Evolutionary conservation across 2,113 vertebrate genomes (phyloP).

Genomic region (Galbula dea): DNA sequence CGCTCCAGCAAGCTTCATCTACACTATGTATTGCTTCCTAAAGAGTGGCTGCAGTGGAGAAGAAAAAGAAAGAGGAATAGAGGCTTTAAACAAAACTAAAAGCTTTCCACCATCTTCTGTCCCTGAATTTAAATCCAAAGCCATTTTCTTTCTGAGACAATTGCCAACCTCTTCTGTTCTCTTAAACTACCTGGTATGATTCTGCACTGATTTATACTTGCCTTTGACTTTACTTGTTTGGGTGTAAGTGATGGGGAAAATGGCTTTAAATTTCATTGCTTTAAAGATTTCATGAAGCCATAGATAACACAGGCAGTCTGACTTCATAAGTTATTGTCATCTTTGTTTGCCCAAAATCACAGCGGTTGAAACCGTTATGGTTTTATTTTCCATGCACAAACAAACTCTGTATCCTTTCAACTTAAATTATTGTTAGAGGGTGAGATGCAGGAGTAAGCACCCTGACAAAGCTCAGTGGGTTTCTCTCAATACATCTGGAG

Average conservation of each 20-base stretch:
- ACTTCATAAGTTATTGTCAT: conserved; percentile 32
- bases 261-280: conserved; percentile 8
- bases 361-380: not conserved
- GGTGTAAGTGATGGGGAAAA: not conserved
- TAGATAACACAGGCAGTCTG: not conserved
- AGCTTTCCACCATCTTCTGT: not conserved
- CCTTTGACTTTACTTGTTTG: conserved; percentile 3
- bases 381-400: not conserved
- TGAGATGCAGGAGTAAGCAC: conserved; percentile 3
- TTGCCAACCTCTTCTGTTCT: not conserved
- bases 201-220: conserved; percentile 18
- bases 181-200: not conserved
- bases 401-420: conserved; percentile 47
- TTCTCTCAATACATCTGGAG: conserved; percentile 30
- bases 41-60: not conserved
- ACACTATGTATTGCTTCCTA: conserved; percentile 46
- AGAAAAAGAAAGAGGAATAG: not conserved
- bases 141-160: not conserved
- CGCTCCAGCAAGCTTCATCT: conserved; percentile 49
- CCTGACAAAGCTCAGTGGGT: conserved; percentile 48
- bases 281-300: conserved; percentile 1
- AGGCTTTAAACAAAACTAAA: not conserved
- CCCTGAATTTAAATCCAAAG: not conserved
- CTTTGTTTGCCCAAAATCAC: not conserved
- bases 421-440: conserved; percentile 40